Evolutionary conservation across 1,140 invertebrate genomes (phyloP).

Genomic region (Brachystomella parvula): DNA sequence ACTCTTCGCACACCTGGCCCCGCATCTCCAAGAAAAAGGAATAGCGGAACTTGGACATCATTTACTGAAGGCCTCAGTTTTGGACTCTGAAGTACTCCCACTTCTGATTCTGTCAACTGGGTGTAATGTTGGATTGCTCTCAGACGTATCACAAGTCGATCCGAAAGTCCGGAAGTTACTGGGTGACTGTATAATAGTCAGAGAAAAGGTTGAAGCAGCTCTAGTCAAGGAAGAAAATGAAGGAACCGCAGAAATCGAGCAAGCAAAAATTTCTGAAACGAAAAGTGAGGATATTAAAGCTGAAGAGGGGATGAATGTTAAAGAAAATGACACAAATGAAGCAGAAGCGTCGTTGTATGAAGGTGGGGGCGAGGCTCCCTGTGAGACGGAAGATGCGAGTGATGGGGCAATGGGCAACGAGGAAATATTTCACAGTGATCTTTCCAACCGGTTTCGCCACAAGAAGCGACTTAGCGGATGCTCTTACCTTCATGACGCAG

Average conservation of each 20-base stretch:
- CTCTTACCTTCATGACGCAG: neutral
- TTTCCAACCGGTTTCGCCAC: slow-evolving; percentile 7
- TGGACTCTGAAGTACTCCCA: slow-evolving; percentile 39
- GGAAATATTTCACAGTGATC: no score
- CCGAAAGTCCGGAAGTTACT: slow-evolving; percentile 43
- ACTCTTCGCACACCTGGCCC: slow-evolving; percentile 60
- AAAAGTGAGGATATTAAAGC: neutral
- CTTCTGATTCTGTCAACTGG: slow-evolving; percentile 42
- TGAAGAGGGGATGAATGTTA: neutral
- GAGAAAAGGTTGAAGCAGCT: neutral
- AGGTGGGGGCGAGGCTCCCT: slow-evolving; percentile 36
- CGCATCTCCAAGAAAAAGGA: slow-evolving; percentile 48
- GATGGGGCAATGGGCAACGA: slow-evolving; percentile 34
- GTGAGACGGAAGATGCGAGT: slow-evolving; percentile 30
- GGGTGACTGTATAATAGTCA: slow-evolving; percentile 46
- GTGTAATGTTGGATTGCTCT: slow-evolving; percentile 20
- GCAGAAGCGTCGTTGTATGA: slow-evolving; percentile 22
- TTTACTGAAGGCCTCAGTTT: slow-evolving; percentile 42
- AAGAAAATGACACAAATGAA: slow-evolving; percentile 2
- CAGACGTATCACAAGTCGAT: slow-evolving; percentile 23
- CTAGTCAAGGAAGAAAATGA: slow-evolving; percentile 1
- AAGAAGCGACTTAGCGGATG: neutral
- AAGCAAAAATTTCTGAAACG: neutral
- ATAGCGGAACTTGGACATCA: slow-evolving; percentile 53
- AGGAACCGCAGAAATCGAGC: neutral